These are phyloP conservation scores for Crenuchus spilurus DNA, from an alignment of 2,797 vertebrate genomes.

Conservation along the genomic window DNA sequence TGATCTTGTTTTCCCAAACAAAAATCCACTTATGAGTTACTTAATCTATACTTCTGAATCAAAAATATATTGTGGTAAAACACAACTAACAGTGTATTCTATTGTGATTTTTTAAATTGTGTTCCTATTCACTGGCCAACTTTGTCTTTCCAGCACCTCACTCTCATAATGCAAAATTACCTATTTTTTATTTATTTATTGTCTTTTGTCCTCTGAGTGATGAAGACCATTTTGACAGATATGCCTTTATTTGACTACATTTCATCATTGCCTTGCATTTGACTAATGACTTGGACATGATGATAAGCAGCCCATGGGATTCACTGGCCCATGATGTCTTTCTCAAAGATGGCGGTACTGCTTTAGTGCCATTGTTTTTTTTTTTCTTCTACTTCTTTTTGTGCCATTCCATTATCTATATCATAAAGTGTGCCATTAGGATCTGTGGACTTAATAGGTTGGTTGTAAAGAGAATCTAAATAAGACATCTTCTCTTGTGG, in stretches of 20 bases:
- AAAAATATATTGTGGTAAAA: too few species aligned
- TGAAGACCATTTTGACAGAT: conserved; percentile 27
- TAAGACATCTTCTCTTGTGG: conserved; percentile 73
- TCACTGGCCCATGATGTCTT: conserved; percentile 42
- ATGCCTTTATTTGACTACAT: conserved; percentile 46
- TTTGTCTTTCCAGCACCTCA: not conserved
- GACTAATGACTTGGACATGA: conserved; percentile 46
- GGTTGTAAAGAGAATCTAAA: conserved; percentile 74
- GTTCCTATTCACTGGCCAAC: not conserved
- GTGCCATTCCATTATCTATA: conserved; percentile 45
- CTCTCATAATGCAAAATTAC: not conserved
- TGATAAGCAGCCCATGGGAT: conserved; percentile 45
- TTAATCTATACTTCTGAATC: too few species aligned
- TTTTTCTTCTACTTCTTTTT: not conserved
- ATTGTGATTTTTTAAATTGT: too few species aligned
- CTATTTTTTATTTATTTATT: too few species aligned
- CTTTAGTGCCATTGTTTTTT: conserved; percentile 30
- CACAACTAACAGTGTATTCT: too few species aligned
- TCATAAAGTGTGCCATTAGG: conserved; percentile 56
- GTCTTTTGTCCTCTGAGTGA: conserved; percentile 8
- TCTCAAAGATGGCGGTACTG: conserved; percentile 31
- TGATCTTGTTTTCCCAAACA: too few species aligned
- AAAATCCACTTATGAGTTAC: too few species aligned
- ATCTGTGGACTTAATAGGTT: conserved; percentile 68
- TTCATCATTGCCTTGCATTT: conserved; percentile 40